Percentiles rank a stretch among this genome's conserved stretches.
phyloP scores from a whole-genome alignment of 37 sponge, comb jelly and placozoan species.

The Tethya wilhelma region DNA sequence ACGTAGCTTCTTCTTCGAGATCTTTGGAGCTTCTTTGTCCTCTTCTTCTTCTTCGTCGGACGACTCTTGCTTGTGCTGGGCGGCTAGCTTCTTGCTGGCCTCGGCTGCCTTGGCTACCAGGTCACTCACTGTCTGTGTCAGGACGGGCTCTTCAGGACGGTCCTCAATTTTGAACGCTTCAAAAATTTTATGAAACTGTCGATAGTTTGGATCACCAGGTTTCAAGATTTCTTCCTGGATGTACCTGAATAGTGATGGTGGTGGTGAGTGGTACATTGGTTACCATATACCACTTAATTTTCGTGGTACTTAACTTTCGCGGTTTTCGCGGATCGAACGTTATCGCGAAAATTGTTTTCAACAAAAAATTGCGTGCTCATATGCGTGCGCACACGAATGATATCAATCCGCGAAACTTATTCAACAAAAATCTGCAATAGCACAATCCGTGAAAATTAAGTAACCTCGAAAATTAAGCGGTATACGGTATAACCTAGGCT shows the following conservation, averaged over 20 bases:
- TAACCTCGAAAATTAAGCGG: too few species aligned
- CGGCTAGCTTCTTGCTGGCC: not conserved
- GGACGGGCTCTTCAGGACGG: not conserved
- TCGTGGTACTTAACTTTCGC: too few species aligned
- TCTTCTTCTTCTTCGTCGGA: conserved; percentile 39
- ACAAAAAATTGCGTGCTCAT: too few species aligned
- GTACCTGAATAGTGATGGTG: conserved; percentile 81
- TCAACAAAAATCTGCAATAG: too few species aligned
- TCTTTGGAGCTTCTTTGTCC: conserved; percentile 15
- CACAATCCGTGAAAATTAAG: too few species aligned
- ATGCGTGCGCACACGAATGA: too few species aligned
- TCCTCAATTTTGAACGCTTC: conserved; percentile 83
- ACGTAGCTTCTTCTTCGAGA: conserved; percentile 93
- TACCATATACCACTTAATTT: too few species aligned
- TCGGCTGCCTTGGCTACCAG: not conserved
- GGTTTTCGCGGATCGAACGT: too few species aligned
- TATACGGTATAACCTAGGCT: too few species aligned
- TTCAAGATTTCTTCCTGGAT: conserved; percentile 67
- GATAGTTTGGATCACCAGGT: conserved; percentile 66
- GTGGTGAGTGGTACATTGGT: too few species aligned
- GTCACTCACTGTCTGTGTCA: not conserved
- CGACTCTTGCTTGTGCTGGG: conserved; percentile 11
- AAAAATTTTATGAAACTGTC: conserved; percentile 78
- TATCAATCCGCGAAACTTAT: too few species aligned
- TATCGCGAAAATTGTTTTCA: too few species aligned